These are phyloP conservation scores for Pangasius krempfi DNA, from an alignment of 2,797 vertebrate genomes.

Conservation along the genomic window DNA sequence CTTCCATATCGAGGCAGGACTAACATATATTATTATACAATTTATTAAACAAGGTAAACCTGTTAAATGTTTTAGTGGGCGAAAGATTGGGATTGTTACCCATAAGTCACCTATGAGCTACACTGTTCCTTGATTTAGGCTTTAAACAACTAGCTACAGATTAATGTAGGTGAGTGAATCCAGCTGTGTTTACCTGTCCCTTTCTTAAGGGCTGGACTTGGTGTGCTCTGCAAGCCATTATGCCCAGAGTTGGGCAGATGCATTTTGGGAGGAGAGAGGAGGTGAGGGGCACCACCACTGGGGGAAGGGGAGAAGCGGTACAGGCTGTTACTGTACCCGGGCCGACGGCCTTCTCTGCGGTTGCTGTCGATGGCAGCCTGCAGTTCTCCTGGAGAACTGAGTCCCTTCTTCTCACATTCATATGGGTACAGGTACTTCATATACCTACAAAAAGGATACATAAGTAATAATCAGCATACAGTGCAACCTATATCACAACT, in stretches of 20 bases:
- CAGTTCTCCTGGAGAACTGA: slow-evolving; percentile 85
- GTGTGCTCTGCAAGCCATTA: slow-evolving; percentile 71
- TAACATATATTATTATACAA: background rate
- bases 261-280: slow-evolving; percentile 82
- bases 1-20: too few species aligned
- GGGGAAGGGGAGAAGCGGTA: slow-evolving; percentile 81
- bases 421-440: slow-evolving; percentile 90
- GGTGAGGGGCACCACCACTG: slow-evolving; percentile 68
- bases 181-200: slow-evolving; percentile 61
- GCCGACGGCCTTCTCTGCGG: slow-evolving; percentile 83
- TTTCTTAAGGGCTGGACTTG: slow-evolving; percentile 71
- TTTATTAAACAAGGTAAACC: background rate
- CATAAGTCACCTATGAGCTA: background rate
- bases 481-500: background rate
- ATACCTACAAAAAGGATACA: slow-evolving; percentile 71
- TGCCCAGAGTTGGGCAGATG: slow-evolving; percentile 74
- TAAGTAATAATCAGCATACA: slow-evolving; percentile 1
- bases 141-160: background rate
- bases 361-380: slow-evolving; percentile 89
- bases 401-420: slow-evolving; percentile 87
- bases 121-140: background rate
- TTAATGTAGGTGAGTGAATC: background rate
- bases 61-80: background rate
- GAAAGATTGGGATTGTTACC: background rate
- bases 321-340: slow-evolving; percentile 84